Percentiles rank a stretch among this genome's conserved stretches.
Conservation (phyloP, 2,888 invertebrate genomes). For the Leptinotarsa peninsularis region DNA sequence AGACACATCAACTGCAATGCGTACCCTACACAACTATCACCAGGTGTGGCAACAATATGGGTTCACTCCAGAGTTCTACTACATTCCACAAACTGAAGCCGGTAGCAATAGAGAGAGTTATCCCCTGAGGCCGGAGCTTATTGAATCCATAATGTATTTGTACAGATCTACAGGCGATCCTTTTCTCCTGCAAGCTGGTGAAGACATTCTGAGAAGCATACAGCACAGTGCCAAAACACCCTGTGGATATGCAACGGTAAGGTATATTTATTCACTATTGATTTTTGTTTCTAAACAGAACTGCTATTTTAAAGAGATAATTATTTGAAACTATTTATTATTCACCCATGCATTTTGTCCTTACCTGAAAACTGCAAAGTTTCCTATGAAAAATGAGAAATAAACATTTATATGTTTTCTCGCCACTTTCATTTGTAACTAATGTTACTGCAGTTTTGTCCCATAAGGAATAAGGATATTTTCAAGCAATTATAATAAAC, state of each 20-base stretch:
- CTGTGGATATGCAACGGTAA: slow-evolving; percentile 97
- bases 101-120: slow-evolving; percentile 89
- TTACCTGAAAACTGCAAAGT: too few species aligned
- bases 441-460: too few species aligned
- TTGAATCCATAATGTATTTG: slow-evolving; percentile 97
- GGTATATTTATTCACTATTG: slow-evolving; percentile 27
- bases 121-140: slow-evolving; percentile 94
- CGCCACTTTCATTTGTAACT: too few species aligned
- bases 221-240: slow-evolving; percentile 92
- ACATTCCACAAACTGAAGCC: slow-evolving; percentile 89
- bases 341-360: too few species aligned
- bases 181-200: slow-evolving; percentile 90
- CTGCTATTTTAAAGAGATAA: too few species aligned
- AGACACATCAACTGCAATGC: slow-evolving; percentile 90
- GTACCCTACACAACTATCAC: slow-evolving; percentile 94
- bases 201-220: slow-evolving; percentile 92
- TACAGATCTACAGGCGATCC: slow-evolving; percentile 96
- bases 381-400: too few species aligned
- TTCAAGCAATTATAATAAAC: too few species aligned
- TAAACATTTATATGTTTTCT: too few species aligned
- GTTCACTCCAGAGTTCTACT: slow-evolving; percentile 97
- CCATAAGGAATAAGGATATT: too few species aligned
- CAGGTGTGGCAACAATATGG: slow-evolving; percentile 98
- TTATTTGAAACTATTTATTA: too few species aligned
- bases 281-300: background rate